Base-by-base conservation (phyloP, 1,140 invertebrate species). In the Paracyclopina nana region DNA sequence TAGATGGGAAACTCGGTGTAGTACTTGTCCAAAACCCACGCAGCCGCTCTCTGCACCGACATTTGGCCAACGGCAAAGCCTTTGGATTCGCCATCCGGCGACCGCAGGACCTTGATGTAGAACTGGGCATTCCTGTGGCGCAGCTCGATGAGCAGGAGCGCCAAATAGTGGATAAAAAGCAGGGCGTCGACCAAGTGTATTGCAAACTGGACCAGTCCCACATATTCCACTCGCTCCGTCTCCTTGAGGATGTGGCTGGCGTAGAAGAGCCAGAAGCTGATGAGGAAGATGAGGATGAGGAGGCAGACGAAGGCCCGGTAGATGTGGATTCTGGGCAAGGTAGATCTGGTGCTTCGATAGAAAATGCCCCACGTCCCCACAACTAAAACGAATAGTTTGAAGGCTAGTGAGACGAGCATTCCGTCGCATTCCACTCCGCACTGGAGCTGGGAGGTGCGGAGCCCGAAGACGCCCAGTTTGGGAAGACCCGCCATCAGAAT, bases 261-360 rank as follows among this genome's bases (percentile, higher is more conserved):
- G 62, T 95, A 98, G 64, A 97, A 97, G 0, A 97, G 68, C 91
- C 92, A 98, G 67, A 88, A 95, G 12, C 87, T 79, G 68, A 94
- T 90, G 50, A 80, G 85, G 62, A 90, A 83, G 9, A 96, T 72
- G 43, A 88, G 76, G n/a, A 92, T 76, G 28, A 96, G 72, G 11
- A 87, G 72, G 42, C 94, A 67, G 18, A 94, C 78, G 55, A 86
- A 73, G 0, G 85, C 79, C 58, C 87, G 73, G 61, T 91, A 88
- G 30, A 94, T 70, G 66, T 87, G 91, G 58, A 96, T 80, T 55
- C 91, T 70, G 5, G 92, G 92, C 71, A 96, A 76, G n/a, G 82
- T 85, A 22, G 84, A 80, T 57, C 77, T 72, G 40, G 73, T 73
- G 26, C 75, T 74, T 29, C 82, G 22, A 53, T 27, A 38, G 58